These are phyloP conservation scores for Ceratotherium simum DNA, from an alignment of 2,113 vertebrate species.

Conservation along the genomic window DNA sequence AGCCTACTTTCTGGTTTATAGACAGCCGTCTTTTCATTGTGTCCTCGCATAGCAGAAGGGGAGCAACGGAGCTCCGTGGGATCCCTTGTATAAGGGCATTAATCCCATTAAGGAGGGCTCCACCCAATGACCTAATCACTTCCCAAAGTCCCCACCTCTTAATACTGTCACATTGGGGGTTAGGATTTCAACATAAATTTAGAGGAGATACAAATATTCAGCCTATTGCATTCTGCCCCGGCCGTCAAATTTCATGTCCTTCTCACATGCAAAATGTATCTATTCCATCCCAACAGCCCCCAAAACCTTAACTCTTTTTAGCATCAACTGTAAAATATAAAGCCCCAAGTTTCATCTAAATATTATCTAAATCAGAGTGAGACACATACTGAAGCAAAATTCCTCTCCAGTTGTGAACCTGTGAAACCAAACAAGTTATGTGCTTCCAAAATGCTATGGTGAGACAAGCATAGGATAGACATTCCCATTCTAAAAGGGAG, in stretches of 20 bases:
- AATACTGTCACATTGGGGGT: background rate
- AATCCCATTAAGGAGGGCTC: background rate
- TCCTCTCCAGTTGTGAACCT: background rate
- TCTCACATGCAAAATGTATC: background rate
- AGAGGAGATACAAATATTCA: background rate
- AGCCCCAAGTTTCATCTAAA: background rate
- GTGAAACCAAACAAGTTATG: background rate
- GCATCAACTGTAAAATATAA: background rate
- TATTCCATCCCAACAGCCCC: background rate
- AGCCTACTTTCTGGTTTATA: background rate
- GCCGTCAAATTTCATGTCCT: background rate
- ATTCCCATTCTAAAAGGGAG: background rate
- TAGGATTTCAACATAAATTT: background rate
- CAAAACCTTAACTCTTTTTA: background rate
- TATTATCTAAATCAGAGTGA: background rate
- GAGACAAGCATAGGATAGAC: background rate
- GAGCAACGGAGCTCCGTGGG: background rate
- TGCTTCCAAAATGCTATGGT: background rate
- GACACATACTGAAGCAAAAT: background rate
- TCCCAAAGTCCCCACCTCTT: background rate
- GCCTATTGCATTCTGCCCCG: background rate
- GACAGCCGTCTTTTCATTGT: background rate
- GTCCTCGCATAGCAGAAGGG: background rate
- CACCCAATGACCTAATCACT: background rate
- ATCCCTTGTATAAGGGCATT: background rate